These are phyloP conservation scores for Druon quercuslanigerum DNA, from an alignment of 1,140 invertebrate species.

Conservation along the genomic window DNA sequence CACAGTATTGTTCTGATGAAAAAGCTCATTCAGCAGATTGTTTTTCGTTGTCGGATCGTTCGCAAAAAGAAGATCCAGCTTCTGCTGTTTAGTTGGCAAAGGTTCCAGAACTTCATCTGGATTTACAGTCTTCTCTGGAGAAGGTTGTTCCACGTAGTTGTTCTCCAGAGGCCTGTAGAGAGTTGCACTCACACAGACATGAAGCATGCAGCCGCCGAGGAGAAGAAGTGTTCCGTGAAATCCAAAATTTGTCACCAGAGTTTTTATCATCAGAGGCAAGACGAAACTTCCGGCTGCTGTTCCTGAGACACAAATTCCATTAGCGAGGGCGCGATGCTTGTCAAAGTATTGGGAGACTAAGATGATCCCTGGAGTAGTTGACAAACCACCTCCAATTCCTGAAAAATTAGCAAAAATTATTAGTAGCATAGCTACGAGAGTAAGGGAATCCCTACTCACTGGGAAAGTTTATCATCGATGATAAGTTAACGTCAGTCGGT, in stretches of 20 bases:
- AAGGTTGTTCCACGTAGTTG: constrained; percentile 63
- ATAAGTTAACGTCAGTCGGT: too few species aligned
- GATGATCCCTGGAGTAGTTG: constrained; percentile 86
- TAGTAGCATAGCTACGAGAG: too few species aligned
- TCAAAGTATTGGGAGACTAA: constrained; percentile 88
- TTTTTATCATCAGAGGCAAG: constrained; percentile 84
- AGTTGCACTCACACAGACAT: constrained; percentile 84
- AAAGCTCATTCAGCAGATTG: constrained; percentile 78
- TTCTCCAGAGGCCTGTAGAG: constrained; percentile 81
- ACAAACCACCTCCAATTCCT: constrained; percentile 86
- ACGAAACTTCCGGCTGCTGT: constrained; percentile 87
- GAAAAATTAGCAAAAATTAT: constrained; percentile 45
- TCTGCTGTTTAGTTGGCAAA: constrained; percentile 69
- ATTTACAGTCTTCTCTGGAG: constrained; percentile 63
- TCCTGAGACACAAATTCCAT: constrained; percentile 87
- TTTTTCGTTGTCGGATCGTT: constrained; percentile 70
- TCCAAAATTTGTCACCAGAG: constrained; percentile 80
- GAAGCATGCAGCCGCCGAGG: constrained; percentile 85
- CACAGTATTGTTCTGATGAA: constrained; percentile 73
- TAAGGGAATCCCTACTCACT: too few species aligned
- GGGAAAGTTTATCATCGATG: too few species aligned
- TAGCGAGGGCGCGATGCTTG: constrained; percentile 85
- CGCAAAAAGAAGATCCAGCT: constrained; percentile 77
- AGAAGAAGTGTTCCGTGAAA: constrained; percentile 84
- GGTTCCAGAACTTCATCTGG: constrained; percentile 38